phyloP scores from a whole-genome alignment of 2,888 invertebrate species.

The Cheilosia soror region DNA sequence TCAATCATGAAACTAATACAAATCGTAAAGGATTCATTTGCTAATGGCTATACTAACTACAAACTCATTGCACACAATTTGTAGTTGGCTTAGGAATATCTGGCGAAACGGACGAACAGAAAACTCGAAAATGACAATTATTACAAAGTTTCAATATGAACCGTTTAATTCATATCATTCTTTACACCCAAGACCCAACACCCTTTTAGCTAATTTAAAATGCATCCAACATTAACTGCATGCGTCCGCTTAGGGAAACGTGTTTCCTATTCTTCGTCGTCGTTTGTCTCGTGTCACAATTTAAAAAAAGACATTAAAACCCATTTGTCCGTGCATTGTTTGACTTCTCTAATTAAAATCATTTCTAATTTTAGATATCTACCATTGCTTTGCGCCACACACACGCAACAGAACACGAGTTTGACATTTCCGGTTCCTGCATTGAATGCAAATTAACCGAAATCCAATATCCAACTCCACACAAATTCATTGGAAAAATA shows the following conservation, averaged over 20 bases:
- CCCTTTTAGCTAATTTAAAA: conserved; percentile 41
- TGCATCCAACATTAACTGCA: conserved; percentile 35
- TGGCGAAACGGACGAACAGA: too few relatives aligned
- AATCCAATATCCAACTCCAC: background rate
- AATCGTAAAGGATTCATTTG: too few relatives aligned
- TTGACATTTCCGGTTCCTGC: conserved; percentile 74
- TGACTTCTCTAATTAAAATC: conserved; percentile 67
- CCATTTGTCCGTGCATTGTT: conserved; percentile 38
- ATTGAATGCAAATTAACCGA: conserved; percentile 66
- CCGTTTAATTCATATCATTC: too few relatives aligned
- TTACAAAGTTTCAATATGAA: too few relatives aligned
- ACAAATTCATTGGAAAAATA: conserved; percentile 32
- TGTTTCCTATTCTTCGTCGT: conserved; percentile 38
- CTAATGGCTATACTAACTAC: too few relatives aligned
- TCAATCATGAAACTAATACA: too few relatives aligned
- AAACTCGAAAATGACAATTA: too few relatives aligned
- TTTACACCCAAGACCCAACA: too few relatives aligned
- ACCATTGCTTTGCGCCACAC: conserved; percentile 42
- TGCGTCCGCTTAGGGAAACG: conserved; percentile 39
- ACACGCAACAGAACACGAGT: conserved; percentile 62
- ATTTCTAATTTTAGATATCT: conserved; percentile 71
- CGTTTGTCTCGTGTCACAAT: conserved; percentile 64
- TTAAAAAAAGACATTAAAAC: conserved; percentile 53
- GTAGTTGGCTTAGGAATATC: too few relatives aligned
- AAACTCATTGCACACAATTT: too few relatives aligned